Evolutionary conservation across 1,140 invertebrate species (phyloP).

Genomic region (Trialeurodes vaporariorum): DNA sequence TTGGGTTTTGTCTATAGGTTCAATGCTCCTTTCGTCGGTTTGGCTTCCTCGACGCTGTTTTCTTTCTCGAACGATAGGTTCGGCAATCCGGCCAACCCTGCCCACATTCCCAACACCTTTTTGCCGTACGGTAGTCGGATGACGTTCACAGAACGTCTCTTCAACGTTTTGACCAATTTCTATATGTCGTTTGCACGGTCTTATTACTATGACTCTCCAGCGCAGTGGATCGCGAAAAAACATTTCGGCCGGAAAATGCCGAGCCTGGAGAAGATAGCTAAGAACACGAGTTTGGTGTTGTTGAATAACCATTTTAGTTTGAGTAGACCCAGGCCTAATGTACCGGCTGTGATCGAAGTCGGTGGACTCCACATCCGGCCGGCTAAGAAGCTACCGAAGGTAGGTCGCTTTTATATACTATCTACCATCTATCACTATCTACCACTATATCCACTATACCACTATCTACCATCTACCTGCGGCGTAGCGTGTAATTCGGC

Average conservation of each 20-base stretch:
- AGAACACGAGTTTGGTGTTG: slow-evolving; percentile 35
- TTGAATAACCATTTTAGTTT: slow-evolving; percentile 43
- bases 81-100: slow-evolving; percentile 18
- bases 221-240: slow-evolving; percentile 23
- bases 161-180: slow-evolving; percentile 8
- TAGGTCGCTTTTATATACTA: too few relatives aligned
- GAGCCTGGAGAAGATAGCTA: slow-evolving; percentile 21
- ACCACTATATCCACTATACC: too few relatives aligned
- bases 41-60: slow-evolving; percentile 43
- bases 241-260: slow-evolving; percentile 16
- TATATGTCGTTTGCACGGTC: not conserved
- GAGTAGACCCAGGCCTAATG: slow-evolving; percentile 35
- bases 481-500: too few relatives aligned
- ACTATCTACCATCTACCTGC: too few relatives aligned
- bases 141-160: slow-evolving; percentile 16
- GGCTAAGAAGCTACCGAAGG: slow-evolving; percentile 18
- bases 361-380: slow-evolving; percentile 41
- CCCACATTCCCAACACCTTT: slow-evolving; percentile 20
- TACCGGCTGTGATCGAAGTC: slow-evolving; percentile 42
- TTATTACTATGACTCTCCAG: not conserved
- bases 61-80: slow-evolving; percentile 42
- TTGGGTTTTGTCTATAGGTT: too few relatives aligned
- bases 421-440: too few relatives aligned
- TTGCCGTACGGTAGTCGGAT: not conserved
- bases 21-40: slow-evolving; percentile 47